Evolutionary conservation across 1,140 invertebrate species (phyloP).

Genomic region (Pogonomyrmex barbatus): DNA sequence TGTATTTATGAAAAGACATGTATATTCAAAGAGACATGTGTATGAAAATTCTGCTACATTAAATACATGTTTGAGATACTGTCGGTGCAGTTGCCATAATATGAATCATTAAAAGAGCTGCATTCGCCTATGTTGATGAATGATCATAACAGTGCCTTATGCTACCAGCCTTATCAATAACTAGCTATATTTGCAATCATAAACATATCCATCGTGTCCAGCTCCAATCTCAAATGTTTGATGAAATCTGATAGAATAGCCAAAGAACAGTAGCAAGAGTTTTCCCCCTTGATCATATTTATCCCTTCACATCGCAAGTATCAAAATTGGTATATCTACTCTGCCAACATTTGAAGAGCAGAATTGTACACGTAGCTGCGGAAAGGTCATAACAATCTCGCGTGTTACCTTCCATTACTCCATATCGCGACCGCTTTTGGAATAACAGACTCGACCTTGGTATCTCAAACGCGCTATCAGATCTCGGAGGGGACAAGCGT

Average conservation of each 20-base stretch:
- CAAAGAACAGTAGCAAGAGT: not conserved
- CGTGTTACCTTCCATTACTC: not conserved
- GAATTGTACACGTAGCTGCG: not conserved
- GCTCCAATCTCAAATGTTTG: constrained; percentile 15
- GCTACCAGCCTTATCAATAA: constrained; percentile 12
- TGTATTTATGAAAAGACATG: not conserved
- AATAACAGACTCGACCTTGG: not conserved
- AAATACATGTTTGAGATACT: not conserved
- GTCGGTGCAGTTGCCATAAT: not conserved
- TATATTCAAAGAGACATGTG: not conserved
- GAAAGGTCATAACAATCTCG: not conserved
- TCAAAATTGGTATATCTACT: not conserved
- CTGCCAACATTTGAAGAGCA: not conserved
- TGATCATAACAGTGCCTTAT: not conserved
- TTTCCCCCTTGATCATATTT: not conserved
- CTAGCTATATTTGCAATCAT: not conserved
- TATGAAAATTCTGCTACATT: not conserved
- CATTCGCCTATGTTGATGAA: not conserved
- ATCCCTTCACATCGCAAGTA: not conserved
- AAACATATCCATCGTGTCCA: not conserved
- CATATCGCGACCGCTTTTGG: not conserved
- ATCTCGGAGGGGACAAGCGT: not conserved
- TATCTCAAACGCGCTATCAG: not conserved
- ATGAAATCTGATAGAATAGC: not conserved
- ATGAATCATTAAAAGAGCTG: not conserved